Evolutionary conservation across 2,888 invertebrate genomes (phyloP), one percentile per base, ranked within the genome.

Genomic region (Allophyes oxyacanthae): DNA sequence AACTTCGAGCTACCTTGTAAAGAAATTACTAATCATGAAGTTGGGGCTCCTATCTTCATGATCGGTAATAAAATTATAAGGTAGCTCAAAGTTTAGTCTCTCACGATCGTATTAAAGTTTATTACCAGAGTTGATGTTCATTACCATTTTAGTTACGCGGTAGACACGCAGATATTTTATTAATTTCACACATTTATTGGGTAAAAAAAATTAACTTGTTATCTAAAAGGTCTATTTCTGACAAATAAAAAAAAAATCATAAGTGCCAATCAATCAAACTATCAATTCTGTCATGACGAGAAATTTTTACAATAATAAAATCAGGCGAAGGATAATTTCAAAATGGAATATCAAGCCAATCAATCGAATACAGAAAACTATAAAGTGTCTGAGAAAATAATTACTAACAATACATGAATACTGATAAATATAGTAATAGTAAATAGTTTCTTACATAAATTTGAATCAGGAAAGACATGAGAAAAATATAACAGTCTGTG

Each of bases 381-480:
- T 15, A 14, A 40, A 28, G 28, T 8, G 28, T 28, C n/a, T 26
- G 15, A n/a, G 26, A n/a, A 41, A 25, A 6, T 13, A 41, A 52
- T 9, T 42, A 14, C 42, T 26, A 67, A 48, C 6, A 37, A 11
- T 36, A 38, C 0, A 49, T 45, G 45, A 30, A 38, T 38, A 38
- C 9, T 42, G 44, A 65, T 51, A 33, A 33, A 54, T 20, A 25
- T 20, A 28, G n/a, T n/a, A 59, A 26, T 45, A 49, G 45, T 25
- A 50, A 55, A 46, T 33, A 56, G 41, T 49, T 51, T 30, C 65
- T 66, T 66, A 66, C 65, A 52, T 34, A 64, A 66, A 64, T 66
- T 62, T 33, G 36, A 51, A 57, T 48, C 57, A 64, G 51, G 71
- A 57, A 51, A 66, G 65, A 66, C 65, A 66, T 66, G 60, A 50